A percentile compares a stretch with the other conserved stretches of the same genome.
phyloP scores from a whole-genome alignment of 2,797 vertebrate genomes.

The Tapirus indicus region DNA sequence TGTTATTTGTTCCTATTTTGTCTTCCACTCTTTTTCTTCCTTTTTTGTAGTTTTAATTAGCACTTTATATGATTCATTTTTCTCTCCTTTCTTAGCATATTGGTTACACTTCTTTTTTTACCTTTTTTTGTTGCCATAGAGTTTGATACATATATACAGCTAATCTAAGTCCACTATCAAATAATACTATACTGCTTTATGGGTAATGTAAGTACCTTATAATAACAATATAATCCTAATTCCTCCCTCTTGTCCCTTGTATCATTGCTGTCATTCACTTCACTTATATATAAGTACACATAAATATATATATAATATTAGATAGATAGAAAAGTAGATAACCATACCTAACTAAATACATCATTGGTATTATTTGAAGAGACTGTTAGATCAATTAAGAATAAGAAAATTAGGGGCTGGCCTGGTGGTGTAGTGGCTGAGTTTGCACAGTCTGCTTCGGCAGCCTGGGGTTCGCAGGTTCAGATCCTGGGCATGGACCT shows the following conservation, averaged over 20 bases:
- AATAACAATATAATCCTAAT: not conserved
- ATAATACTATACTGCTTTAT: not conserved
- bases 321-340: not conserved
- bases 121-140: not conserved
- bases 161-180: not conserved
- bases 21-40: not conserved
- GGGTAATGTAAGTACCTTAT: not conserved
- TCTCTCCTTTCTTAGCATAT: not conserved
- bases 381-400: not conserved
- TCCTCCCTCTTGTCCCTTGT: not conserved
- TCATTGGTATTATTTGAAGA: not conserved
- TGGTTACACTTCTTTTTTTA: not conserved
- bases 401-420: not conserved
- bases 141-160: not conserved
- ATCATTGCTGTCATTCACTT: not conserved
- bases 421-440: no score
- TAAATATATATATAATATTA: not conserved
- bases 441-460: no score
- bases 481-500: no score
- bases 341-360: not conserved
- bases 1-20: not conserved
- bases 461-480: no score
- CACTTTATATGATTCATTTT: not conserved
- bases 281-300: not conserved
- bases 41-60: not conserved